Conservation (phyloP, 2,113 vertebrate genomes). For the Pristiophorus japonicus region DNA sequence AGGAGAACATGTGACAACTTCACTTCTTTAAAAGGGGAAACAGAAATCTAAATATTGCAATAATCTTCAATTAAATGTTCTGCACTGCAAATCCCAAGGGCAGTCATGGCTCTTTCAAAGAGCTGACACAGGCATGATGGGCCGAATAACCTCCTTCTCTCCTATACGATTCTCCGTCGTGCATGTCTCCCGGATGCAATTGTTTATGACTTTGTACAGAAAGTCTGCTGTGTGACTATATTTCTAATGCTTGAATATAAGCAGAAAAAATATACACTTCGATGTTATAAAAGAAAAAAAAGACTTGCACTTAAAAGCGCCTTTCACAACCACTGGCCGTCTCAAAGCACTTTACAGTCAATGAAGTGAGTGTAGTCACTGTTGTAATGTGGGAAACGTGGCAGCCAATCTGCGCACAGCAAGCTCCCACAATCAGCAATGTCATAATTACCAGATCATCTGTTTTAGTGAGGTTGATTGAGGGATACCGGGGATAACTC, state of each 20-base stretch:
- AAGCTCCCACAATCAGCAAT: too few species aligned
- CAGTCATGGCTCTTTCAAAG: neutral
- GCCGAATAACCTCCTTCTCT: neutral
- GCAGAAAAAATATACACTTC: neutral
- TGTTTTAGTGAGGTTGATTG: too few species aligned
- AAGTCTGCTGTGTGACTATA: neutral
- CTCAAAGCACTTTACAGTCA: too few species aligned
- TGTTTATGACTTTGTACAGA: neutral
- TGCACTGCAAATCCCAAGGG: neutral
- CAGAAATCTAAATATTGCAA: neutral
- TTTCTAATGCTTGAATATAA: neutral
- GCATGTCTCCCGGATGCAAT: neutral
- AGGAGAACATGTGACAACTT: neutral
- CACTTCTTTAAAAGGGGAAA: neutral
- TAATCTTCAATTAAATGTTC: too few species aligned
- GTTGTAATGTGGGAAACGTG: too few species aligned
- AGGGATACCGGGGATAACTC: too few species aligned
- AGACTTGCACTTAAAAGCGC: too few species aligned
- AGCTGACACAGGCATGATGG: neutral
- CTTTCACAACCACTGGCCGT: too few species aligned
- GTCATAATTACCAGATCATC: too few species aligned
- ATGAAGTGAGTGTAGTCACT: too few species aligned
- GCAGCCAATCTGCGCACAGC: too few species aligned
- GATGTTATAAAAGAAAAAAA: too few species aligned
- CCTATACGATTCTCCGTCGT: neutral